phyloP scores from a whole-genome alignment of 2,113 vertebrate genomes.

The Prionailurus bengalensis region DNA sequence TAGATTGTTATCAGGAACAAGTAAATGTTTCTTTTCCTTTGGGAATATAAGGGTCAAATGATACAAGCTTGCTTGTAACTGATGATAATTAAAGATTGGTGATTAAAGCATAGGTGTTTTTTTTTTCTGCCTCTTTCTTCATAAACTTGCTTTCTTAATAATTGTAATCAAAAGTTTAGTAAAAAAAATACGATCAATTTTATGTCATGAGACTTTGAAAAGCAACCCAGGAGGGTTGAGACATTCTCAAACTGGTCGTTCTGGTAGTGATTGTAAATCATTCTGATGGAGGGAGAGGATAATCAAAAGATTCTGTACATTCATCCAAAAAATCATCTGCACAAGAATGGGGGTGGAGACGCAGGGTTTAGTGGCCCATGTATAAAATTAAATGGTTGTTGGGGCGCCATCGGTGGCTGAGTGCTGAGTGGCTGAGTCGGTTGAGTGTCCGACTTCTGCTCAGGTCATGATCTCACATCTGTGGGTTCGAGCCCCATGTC shows the following conservation, averaged over 20 bases:
- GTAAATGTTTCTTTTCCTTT: conserved; percentile 24
- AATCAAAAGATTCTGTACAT: not conserved
- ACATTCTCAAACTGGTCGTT: not conserved
- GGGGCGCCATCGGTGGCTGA: no score
- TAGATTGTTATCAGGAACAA: conserved; percentile 21
- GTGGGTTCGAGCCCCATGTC: no score
- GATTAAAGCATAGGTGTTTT: not conserved
- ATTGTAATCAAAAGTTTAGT: conserved; percentile 57
- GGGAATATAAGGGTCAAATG: conserved; percentile 16
- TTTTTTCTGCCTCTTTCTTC: not conserved
- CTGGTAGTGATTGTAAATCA: not conserved
- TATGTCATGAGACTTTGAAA: conserved; percentile 44
- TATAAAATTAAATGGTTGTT: not conserved
- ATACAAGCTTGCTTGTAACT: not conserved
- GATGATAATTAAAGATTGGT: conserved; percentile 21
- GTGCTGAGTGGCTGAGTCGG: no score
- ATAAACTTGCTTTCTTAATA: conserved; percentile 58
- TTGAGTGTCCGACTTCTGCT: no score
- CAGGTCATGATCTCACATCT: no score
- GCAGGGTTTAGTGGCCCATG: not conserved
- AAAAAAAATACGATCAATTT: conserved; percentile 57
- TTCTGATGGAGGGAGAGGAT: not conserved
- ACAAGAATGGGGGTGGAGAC: not conserved
- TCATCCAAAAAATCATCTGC: not conserved
- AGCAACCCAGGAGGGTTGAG: not conserved